Evolutionary conservation across 2,113 vertebrate species (phyloP).

Genomic region (Boulengeromyrus knoepffleri): DNA sequence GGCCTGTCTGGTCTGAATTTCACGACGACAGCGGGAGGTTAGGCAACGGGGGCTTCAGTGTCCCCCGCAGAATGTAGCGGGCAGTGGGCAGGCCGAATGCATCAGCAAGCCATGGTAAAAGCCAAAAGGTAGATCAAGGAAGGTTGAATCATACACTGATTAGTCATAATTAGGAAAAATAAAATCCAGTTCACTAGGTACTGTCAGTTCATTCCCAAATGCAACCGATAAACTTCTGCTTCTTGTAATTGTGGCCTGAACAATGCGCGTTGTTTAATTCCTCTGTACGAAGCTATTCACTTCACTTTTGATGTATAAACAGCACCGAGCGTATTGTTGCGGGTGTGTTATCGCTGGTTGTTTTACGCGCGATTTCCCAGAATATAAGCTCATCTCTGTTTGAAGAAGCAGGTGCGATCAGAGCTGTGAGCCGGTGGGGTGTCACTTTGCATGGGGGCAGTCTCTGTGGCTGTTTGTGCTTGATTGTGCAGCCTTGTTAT

Average conservation of each 20-base stretch:
- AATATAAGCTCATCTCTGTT: not conserved
- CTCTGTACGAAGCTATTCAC: not conserved
- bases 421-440: not conserved
- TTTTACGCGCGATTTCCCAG: not conserved
- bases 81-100: not conserved
- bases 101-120: not conserved
- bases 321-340: not conserved
- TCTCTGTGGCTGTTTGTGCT: not conserved
- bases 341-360: not conserved
- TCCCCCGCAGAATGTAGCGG: not conserved
- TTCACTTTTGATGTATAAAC: not conserved
- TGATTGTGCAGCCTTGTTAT: not conserved
- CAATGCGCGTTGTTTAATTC: not conserved
- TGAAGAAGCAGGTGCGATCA: not conserved
- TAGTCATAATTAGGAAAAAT: not conserved
- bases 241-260: not conserved
- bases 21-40: not conserved
- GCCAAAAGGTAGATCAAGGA: not conserved
- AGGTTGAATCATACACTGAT: not conserved
- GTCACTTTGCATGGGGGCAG: constrained; percentile 6
- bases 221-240: not conserved
- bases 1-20: not conserved
- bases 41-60: not conserved
- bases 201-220: not conserved
- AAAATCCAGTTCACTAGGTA: not conserved